Base-by-base conservation (phyloP, 1,140 invertebrate genomes). In the Marisa cornuarietis region DNA sequence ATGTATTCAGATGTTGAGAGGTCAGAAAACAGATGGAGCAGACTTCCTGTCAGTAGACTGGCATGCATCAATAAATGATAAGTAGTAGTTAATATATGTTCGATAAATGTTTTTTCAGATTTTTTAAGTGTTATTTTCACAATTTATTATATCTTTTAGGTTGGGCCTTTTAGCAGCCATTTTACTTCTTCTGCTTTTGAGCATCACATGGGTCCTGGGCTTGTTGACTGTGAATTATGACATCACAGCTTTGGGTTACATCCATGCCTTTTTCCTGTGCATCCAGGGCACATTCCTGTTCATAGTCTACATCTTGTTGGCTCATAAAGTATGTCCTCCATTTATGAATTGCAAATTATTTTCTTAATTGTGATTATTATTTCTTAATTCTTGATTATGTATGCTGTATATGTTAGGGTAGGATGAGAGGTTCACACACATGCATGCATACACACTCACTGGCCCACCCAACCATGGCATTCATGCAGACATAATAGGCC, bases 261-360 rank as follows among this genome's bases (percentile, higher is more conserved):
- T 94, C 79, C 93, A 96, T 80, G 94, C 95, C 4, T 91, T 94
- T 5, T 93, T 95, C 42, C 93, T 95, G 0, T 92, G 94, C 2
- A 85, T 94, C 9, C 95, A 96, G 86, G 94, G 95, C 1, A 91
- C 94, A 4, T 96, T 95, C 83, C 94, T 96, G 31, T 92, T 96
- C 54, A 91, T 96, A 54, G 95, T 95, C n/a, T 96, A 96, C 87
- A 95, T 95, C 85, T 93, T 96, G 78, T 93, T 96, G 72, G 97
- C 96, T 86, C 92, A 94, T 68, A 93, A 95, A 81, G 95, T 96
- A 42, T 94, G 76, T 80, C 0, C 26, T 69, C 13, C 73, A 16
- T 54, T 65, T 18, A 54, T 20, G 13, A 42, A n/a, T 51, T 22
- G 26, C 51, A 42, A 20, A 58, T 14, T 68, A 58, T 26, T 75